A percentile compares a stretch with the other conserved stretches of the same genome.
Conservation (phyloP, 2,113 vertebrate genomes). For the Dryoscopus gambensis region DNA sequence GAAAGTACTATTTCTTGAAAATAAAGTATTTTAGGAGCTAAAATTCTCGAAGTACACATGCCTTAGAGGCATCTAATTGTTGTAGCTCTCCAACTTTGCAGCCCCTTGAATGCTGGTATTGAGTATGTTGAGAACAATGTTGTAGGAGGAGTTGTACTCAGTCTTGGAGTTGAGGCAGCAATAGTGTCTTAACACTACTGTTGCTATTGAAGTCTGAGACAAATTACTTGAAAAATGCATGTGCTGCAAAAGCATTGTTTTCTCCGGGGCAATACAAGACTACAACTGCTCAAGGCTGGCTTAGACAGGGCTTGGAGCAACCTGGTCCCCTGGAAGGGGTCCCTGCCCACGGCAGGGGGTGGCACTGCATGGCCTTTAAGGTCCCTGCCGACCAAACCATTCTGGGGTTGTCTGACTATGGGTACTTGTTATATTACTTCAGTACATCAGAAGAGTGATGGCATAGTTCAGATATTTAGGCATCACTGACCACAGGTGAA, state of each 20-base stretch:
- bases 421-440: not conserved
- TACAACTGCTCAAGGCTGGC: not conserved
- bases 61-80: not conserved
- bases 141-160: rapidly evolving
- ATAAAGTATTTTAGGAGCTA: not conserved
- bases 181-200: not conserved
- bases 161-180: not conserved
- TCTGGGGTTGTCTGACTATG: not conserved
- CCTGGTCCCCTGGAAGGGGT: not conserved
- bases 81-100: not conserved
- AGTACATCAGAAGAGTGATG: not conserved
- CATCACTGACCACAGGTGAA: not conserved
- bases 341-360: not conserved
- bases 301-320: not conserved
- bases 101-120: not conserved
- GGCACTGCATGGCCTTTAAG: not conserved
- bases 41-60: not conserved
- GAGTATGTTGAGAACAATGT: rapidly evolving
- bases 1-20: not conserved
- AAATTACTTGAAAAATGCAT: not conserved
- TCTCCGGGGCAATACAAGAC: not conserved
- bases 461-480: not conserved
- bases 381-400: too few species aligned
- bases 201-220: not conserved
- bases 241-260: not conserved